Base-by-base conservation (phyloP, 2,888 invertebrate genomes). In the Mellilla xanthometata region DNA sequence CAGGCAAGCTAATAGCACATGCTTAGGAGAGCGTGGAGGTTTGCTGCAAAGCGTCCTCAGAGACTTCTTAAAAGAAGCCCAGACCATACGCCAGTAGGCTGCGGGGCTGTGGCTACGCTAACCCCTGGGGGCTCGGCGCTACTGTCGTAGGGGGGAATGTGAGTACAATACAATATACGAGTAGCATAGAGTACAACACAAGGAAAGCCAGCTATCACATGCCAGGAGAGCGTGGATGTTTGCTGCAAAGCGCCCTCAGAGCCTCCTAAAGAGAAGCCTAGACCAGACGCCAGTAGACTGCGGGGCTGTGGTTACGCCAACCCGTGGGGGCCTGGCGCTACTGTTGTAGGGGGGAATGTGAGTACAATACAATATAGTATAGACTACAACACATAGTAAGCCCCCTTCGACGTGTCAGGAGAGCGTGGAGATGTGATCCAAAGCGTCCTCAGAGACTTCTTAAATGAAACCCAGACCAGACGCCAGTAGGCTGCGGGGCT, bases 381-480 rank as follows among this genome's bases (percentile, higher is more conserved):
- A n/a, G n/a, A n/a, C n/a, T n/a, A n/a, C n/a, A n/a, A n/a, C n/a
- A n/a, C n/a, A n/a, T n/a, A n/a, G n/a, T n/a, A n/a, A n/a, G n/a
- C n/a, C n/a, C n/a, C n/a, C n/a, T n/a, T n/a, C n/a, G n/a, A n/a
- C n/a, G n/a, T 96, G 96, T 64, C 91, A 91, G 12, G 93, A 94
- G 65, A 94, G 93, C 42, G 85, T 96, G 51, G 95, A 96, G 55
- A 90, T 94, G 0, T 97, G 96, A 74, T 96, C 96, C 68, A 90
- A 65, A 34, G 76, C 51, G 58, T 90, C 67, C 54, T 67, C 63
- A 23, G 59, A 60, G 0, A 45, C 66, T 0, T 49, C 60, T 6
- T 57, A 58, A 8, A 55, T 60, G 0, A 58, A 57, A 1, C 84
- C 90, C 0, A 53, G 71, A 10, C 81, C 81, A 1, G 68, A 83